Evolutionary conservation across 2,888 invertebrate genomes (phyloP).

Genomic region (Leptinotarsa tumamoca): DNA sequence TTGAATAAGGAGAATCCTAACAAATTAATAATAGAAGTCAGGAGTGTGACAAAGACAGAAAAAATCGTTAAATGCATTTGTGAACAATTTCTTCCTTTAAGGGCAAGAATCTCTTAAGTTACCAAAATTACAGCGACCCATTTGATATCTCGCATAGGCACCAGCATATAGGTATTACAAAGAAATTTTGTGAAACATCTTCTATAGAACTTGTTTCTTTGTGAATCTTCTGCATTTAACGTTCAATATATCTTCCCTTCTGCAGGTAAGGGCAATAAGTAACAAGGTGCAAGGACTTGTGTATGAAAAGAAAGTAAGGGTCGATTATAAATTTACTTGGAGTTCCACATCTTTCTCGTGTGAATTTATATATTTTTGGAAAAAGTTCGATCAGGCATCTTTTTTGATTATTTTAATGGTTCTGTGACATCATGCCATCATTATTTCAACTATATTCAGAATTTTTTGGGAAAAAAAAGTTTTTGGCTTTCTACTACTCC

Average conservation of each 20-base stretch:
- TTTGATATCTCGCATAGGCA: not conserved
- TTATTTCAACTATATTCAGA: no score
- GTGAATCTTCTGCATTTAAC: slow-evolving; percentile 27
- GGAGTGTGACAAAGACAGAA: not conserved
- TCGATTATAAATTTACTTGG: slow-evolving; percentile 27
- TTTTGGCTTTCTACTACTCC: no score
- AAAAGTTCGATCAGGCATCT: slow-evolving; percentile 26
- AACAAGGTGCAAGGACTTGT: slow-evolving; percentile 12
- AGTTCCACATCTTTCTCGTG: slow-evolving; percentile 37
- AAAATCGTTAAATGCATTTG: not conserved
- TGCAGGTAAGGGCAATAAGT: slow-evolving; percentile 3
- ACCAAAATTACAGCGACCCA: not conserved
- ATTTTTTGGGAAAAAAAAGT: no score
- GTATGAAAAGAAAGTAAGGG: slow-evolving; percentile 25
- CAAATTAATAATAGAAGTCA: not conserved
- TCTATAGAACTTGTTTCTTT: slow-evolving; percentile 34
- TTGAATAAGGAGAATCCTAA: no score
- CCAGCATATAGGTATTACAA: not conserved
- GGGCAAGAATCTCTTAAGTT: no score
- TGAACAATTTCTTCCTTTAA: not conserved
- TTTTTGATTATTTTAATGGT: not conserved
- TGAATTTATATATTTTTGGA: slow-evolving; percentile 33
- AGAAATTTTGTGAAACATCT: slow-evolving; percentile 28
- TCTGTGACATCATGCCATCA: no score
- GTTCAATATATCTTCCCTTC: slow-evolving; percentile 18